Evolutionary conservation across 2,113 vertebrate genomes (phyloP).

Genomic region (Sus scrofa): T2T-Sscrofa CM000819.6:105624001-105624500

Average conservation of each 20-base stretch:
- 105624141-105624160: background rate
- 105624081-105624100: background rate
- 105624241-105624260: background rate
- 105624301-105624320: background rate
- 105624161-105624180: background rate
- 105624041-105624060: background rate
- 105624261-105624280: background rate
- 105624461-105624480: background rate
- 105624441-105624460: background rate
- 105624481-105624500: background rate
- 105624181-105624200: background rate
- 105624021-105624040: background rate
- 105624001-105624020: background rate
- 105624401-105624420: constrained; percentile 23
- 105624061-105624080: background rate
- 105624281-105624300: background rate
- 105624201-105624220: background rate
- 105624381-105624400: background rate
- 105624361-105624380: background rate
- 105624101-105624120: constrained; percentile 15
- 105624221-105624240: background rate
- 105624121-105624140: background rate
- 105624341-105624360: constrained; percentile 1
- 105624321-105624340: background rate
- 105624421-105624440: background rate